Percentiles rank a stretch among this genome's conserved stretches.
phyloP scores from a whole-genome alignment of 2,888 invertebrate species.

The Brachypalpus laphriformis region DNA sequence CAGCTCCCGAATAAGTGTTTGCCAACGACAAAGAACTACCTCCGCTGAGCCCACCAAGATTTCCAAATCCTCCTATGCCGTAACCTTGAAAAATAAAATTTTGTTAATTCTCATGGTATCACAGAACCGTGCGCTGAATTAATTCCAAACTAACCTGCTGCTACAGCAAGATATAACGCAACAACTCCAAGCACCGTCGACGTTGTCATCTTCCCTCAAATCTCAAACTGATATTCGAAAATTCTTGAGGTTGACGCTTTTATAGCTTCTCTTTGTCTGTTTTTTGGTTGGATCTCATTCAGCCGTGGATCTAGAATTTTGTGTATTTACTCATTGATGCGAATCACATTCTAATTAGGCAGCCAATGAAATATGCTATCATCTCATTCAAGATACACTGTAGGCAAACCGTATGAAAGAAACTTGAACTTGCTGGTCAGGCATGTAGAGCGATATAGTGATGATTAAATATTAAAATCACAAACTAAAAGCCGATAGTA shows the following conservation, averaged over 20 bases:
- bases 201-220: conserved; percentile 27
- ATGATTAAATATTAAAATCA: background rate
- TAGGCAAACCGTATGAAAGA: background rate
- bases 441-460: background rate
- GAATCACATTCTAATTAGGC: conserved; percentile 45
- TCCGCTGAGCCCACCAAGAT: background rate
- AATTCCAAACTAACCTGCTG: conserved; percentile 24
- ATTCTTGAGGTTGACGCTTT: conserved; percentile 29
- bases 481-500: background rate
- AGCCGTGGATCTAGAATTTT: conserved; percentile 8
- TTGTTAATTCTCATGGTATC: background rate
- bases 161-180: conserved; percentile 2
- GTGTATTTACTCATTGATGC: conserved; percentile 17
- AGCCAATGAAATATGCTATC: conserved; percentile 22
- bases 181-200: conserved; percentile 11
- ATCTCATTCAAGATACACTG: background rate
- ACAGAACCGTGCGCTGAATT: background rate
- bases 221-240: conserved; percentile 23
- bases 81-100: conserved; percentile 19
- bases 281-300: background rate
- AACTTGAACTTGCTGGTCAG: background rate
- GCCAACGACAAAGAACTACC: background rate
- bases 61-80: background rate
- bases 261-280: conserved; percentile 22
- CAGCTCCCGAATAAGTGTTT: background rate